Evolutionary conservation across 1,140 invertebrate genomes (phyloP).

Genomic region (Drosophila repletoides): DNA sequence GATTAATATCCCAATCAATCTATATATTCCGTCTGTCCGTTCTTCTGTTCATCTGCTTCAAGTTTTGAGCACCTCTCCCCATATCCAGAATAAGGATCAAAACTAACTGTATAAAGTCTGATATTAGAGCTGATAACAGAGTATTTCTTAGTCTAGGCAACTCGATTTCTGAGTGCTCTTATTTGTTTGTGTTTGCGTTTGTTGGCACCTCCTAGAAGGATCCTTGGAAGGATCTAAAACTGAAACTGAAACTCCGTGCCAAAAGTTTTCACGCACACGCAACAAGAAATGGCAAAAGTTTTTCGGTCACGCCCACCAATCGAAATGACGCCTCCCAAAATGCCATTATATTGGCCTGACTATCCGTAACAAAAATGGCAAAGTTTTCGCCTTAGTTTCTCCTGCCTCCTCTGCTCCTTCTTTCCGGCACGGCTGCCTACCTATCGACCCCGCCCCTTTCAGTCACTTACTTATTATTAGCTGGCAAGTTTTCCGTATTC

Average conservation of each 20-base stretch:
- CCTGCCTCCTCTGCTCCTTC: neutral
- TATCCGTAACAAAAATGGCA: too few relatives aligned
- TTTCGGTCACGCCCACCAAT: constrained; percentile 47
- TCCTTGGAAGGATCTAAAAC: neutral
- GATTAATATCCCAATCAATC: too few relatives aligned
- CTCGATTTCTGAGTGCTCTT: too few relatives aligned
- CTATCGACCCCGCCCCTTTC: too few relatives aligned
- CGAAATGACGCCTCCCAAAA: constrained; percentile 11
- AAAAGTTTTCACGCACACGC: constrained; percentile 56
- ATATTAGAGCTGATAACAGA: too few relatives aligned
- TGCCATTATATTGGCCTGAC: constrained; percentile 56
- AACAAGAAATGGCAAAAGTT: constrained; percentile 65
- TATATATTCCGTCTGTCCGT: too few relatives aligned
- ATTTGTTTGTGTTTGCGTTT: constrained; percentile 49
- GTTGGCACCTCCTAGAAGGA: constrained; percentile 31
- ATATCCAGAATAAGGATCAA: too few relatives aligned
- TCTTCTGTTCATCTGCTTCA: too few relatives aligned
- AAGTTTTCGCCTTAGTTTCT: constrained; percentile 53
- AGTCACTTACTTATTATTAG: constrained; percentile 63
- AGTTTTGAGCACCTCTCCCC: too few relatives aligned
- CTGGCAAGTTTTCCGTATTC: constrained; percentile 59
- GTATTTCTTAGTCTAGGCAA: too few relatives aligned
- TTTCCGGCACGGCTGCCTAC: neutral
- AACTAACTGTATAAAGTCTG: too few relatives aligned
- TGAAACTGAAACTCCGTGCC: constrained; percentile 46